Conservation (phyloP, 2,888 invertebrate genomes). For the Tigriopus californicus region DNA sequence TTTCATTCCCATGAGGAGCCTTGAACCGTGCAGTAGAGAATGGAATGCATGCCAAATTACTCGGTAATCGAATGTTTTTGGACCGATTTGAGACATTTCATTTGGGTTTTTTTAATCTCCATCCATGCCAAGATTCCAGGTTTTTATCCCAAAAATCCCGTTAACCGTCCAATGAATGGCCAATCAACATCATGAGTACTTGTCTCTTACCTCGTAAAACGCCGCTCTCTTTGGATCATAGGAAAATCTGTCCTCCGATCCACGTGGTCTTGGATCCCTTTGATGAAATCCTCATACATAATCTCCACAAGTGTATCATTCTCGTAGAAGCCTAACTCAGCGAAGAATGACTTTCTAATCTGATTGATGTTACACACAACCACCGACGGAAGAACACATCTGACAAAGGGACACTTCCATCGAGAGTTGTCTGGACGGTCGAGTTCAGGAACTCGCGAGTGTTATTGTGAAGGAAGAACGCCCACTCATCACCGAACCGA, state of each 20-base stretch:
- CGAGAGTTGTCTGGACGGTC: slow-evolving; percentile 15
- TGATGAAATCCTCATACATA: slow-evolving; percentile 15
- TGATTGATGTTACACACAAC: slow-evolving; percentile 16
- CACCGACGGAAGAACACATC: slow-evolving; percentile 14
- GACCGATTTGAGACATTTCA: no score
- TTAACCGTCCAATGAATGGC: no score
- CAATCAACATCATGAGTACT: no score
- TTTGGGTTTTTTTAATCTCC: no score
- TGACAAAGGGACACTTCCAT: slow-evolving; percentile 13
- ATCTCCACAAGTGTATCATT: slow-evolving; percentile 15
- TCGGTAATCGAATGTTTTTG: no score
- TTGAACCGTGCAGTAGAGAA: no score
- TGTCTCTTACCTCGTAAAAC: slow-evolving; percentile 4
- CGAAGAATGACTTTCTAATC: slow-evolving; percentile 14
- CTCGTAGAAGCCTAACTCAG: slow-evolving; percentile 14
- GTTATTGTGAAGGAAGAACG: slow-evolving; percentile 15
- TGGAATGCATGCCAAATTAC: no score
- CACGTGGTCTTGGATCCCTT: slow-evolving; percentile 8
- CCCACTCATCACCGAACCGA: slow-evolving; percentile 13
- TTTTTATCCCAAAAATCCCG: no score
- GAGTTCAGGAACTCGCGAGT: slow-evolving; percentile 13
- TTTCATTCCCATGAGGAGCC: no score
- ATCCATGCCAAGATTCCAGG: no score
- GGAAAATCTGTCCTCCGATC: background rate
- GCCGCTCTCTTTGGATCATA: slow-evolving; percentile 9